Evolutionary conservation across 1,140 invertebrate species (phyloP), one percentile per base, ranked within the genome.

Genomic region (Leptonema lineaticorne): DNA sequence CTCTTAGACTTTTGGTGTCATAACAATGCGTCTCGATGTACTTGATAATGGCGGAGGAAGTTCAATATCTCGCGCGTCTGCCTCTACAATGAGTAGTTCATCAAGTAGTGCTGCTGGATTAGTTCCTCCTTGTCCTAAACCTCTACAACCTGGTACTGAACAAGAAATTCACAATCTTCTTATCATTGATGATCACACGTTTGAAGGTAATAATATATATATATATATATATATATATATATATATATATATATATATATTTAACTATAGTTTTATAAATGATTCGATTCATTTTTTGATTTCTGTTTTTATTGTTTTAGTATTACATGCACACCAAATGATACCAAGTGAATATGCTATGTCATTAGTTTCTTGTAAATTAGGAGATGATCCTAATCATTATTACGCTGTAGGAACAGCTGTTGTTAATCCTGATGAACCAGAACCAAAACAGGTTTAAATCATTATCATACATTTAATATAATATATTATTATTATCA

Each of bases 341-440:
- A 89, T 93, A 85, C 85, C 88, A 0, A 90, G 88, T 63, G 96
- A 98, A 79, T 96, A 92, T 78, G 94, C 93, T 6, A 84, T 96
- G 69, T 93, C 93, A 24, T 80, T 98, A 14, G 90, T 96, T 65
- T 97, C 95, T 0, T 92, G 92, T 29, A 90, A 89, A 77, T 82
- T 99, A 14, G 95, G 94, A 0, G 94, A 97, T 74, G 96, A 98
- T 83, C 87, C 90, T 0, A 92, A 90, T 74, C 87, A 90, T 0
- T 99, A 99, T 81, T 99, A 92, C 78, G 88, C 98, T 27, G 92
- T 99, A 45, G 97, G 97, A 29, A 99, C 97, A 4, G 94, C 94
- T 2, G 82, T 96, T 22, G 89, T 99, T 2, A 91, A 95, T 81
- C 91, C 94, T 0, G 96, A 99, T 74, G 97, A 99, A 76, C 89